These are phyloP conservation scores for Xestoiulus laeticollis DNA, from an alignment of 2,888 invertebrate genomes.

Conservation along the genomic window DNA sequence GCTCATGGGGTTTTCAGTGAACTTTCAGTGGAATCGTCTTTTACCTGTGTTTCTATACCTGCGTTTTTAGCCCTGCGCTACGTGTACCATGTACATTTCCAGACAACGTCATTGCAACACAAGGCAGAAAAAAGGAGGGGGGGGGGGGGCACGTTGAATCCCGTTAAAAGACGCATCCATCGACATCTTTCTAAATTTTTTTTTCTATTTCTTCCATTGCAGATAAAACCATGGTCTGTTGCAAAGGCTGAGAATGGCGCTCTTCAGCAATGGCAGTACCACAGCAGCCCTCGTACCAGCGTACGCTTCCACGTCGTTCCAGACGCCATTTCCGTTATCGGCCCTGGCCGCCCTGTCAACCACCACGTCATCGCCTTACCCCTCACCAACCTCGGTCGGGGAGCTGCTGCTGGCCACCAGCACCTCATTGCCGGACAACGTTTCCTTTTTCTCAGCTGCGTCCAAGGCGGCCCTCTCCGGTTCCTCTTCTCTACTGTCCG, in stretches of 20 bases:
- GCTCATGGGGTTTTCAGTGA: too few species aligned
- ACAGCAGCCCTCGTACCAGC: constrained; percentile 39
- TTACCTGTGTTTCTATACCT: too few species aligned
- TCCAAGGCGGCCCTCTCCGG: neutral
- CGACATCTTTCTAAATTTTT: too few species aligned
- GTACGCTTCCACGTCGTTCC: neutral
- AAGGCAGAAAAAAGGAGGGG: too few species aligned
- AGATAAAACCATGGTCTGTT: constrained; percentile 39
- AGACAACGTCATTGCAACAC: too few species aligned
- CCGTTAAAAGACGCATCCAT: too few species aligned
- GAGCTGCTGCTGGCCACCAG: constrained; percentile 4
- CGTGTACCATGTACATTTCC: too few species aligned
- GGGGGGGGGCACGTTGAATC: too few species aligned
- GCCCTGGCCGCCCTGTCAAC: neutral
- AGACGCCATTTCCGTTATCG: neutral
- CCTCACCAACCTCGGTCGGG: neutral
- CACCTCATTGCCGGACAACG: constrained; percentile 38
- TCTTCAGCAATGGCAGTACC: constrained; percentile 44
- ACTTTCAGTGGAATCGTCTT: too few species aligned
- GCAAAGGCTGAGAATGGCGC: constrained; percentile 28
- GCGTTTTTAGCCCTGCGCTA: too few species aligned
- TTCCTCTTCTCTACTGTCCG: neutral
- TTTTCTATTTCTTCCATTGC: neutral
- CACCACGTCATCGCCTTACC: constrained; percentile 32
- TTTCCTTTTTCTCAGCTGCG: neutral